Base-by-base conservation (phyloP, 2,888 invertebrate genomes). In the Aphodius granarius region DNA sequence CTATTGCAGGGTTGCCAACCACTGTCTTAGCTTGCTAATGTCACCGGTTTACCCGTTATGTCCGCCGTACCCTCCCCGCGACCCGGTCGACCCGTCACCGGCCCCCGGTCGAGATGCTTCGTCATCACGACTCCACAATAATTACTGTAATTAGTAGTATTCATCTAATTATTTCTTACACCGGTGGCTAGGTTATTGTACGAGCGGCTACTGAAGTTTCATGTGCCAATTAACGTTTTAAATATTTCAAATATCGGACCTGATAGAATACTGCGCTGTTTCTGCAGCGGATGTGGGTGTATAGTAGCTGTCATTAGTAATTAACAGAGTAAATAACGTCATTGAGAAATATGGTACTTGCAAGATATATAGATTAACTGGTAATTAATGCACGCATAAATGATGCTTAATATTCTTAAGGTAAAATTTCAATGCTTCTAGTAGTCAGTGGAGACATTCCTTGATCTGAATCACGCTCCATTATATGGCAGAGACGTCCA, bases 11-110 rank as follows among this genome's bases (percentile, higher is more conserved):
- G 84, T 84, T 84, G 85, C 86, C 86, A 86, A 86, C 86, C 86
- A 84, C 85, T 84, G 86, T 87, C 87, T 86, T 86, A 86, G 85
- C 85, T 86, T 85, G 85, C 86, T 86, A 86, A 86, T 86, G 87
- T 86, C 87, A 86, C 85, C 85, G 83, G 83, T 43, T 43, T 13
- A 43, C 22, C 68, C 68, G 68, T 20, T 21, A 22, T 20, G 21
- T n/a, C 68, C 68, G 79, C 81, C 81, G 81, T 9, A 19, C 68
- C 68, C 15, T 68, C 68, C n/a, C 68, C 21, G 15, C 68, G 20
- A 20, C 68, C 68, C 68, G 68, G 21, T 21, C 68, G 68, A 22
- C 71, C 68, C 68, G 68, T 43, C 68, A 68, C 22, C 20, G 68
- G 43, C 43, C n/a, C 19, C 68, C 68, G 68, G 22, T 21, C 68